phyloP scores from a whole-genome alignment of 2,888 invertebrate genomes.

The Xiphydria camelus region DNA sequence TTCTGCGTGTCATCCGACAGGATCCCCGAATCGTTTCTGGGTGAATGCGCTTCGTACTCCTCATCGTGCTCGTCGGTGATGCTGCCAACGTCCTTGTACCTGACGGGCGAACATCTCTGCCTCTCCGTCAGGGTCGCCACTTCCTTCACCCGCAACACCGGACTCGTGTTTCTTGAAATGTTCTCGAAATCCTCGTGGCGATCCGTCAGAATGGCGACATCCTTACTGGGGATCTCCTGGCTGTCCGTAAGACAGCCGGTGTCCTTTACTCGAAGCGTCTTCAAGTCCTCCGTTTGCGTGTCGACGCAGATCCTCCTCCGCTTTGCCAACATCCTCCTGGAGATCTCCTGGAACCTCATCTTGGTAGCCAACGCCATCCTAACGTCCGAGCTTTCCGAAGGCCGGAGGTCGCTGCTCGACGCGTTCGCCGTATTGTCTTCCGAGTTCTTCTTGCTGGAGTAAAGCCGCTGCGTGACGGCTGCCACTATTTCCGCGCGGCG shows the following conservation, averaged over 20 bases:
- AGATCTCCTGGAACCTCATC: conserved; percentile 50
- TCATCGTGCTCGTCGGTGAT: conserved; percentile 37
- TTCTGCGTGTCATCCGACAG: conserved; percentile 41
- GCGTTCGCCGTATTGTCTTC: conserved; percentile 31
- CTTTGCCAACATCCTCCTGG: conserved; percentile 50
- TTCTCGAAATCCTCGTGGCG: conserved; percentile 34
- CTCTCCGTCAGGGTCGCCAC: conserved; percentile 44
- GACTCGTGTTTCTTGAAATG: conserved; percentile 2
- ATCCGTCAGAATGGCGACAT: conserved; percentile 44
- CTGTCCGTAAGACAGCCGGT: conserved; percentile 39
- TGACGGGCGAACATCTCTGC: conserved; percentile 22
- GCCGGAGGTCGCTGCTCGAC: conserved; percentile 32
- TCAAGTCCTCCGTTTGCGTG: conserved; percentile 44
- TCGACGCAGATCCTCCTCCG: conserved; percentile 46
- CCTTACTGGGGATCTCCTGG: conserved; percentile 28
- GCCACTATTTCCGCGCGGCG: conserved; percentile 72
- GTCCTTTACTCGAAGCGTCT: conserved; percentile 43
- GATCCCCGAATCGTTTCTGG: conserved; percentile 41
- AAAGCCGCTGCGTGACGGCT: conserved; percentile 71
- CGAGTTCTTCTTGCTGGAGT: conserved; percentile 57
- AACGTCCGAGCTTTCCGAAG: conserved; percentile 40
- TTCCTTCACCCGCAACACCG: conserved; percentile 44
- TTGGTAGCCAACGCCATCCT: conserved; percentile 38
- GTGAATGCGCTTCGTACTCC: conserved; percentile 29
- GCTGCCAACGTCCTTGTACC: conserved; percentile 40